Evolutionary conservation across 2,113 vertebrate genomes (phyloP), one percentile per base, ranked within the genome.

Genomic region (Lasiurus borealis): DNA sequence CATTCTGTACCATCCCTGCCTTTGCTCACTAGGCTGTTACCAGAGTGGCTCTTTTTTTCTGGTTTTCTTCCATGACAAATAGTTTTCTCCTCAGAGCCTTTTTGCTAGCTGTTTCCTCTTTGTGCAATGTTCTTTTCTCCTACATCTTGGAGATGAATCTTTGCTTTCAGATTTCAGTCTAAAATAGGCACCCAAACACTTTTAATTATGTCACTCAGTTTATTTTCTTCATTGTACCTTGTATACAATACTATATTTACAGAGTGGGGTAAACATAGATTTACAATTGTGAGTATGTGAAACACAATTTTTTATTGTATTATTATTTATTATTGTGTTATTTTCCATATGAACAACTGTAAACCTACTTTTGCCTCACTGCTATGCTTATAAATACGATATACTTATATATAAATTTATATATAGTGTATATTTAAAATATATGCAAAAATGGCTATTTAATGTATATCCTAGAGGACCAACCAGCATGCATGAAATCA

Each of bases 401-500:
- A 81, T 80, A 57, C 25, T 57, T 77, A 52, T 34, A 34, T 23
- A 25, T 78, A 78, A 34, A 23, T 54, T 34, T 78, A 78, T 78
- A 80, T 25, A 57, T 36, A 36, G n/a, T 59, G 8, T 57, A 57
- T 57, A 57, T 80, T 76, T 76, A 57, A 76, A 59, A 34, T 34
- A 36, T 27, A 12, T 57, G 7, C 50, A 81, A 27, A 59, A 59
- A 36, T 57, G n/a, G n/a, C 21, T 80, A 57, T 80, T 52, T 54
- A 54, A 52, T 77, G 21, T n/a, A 16, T 34, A 36, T 36, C 23
- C 57, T 59, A 59, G 57, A 59, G 21, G 57, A 21, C 57, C 57
- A 59, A 2, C 0, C 57, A 59, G 7, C 0, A 3, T 5, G 6
- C 57, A 59, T 1, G 2, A 59, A 59, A 23, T 59, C 2, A 3